Evolutionary conservation across 2,888 invertebrate species (phyloP), one percentile per base, ranked within the genome.

Genomic region (Agrotis puta): DNA sequence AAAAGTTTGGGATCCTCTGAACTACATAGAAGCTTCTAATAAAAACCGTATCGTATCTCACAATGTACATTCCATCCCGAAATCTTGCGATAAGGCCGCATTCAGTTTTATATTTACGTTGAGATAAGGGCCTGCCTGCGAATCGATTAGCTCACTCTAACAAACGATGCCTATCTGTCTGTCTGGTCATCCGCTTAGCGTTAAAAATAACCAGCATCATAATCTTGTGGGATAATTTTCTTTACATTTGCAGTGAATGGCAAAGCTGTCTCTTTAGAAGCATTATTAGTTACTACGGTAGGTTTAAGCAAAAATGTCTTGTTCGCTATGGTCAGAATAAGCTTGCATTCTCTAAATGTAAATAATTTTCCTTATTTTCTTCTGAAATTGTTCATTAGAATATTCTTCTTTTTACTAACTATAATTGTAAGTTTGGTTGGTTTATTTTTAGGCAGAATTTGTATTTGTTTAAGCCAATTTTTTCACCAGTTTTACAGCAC

Each of bases 21-120:
- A 61, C 56, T 48, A 63, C 14, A 63, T 65, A 50, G 33, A 62
- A 63, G 54, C 50, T 65, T 75, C 33, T 56, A 33, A 57, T 45
- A 69, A 63, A 74, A 84, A 69, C 64, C 77, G 70, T 88, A 84
- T 79, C 70, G 82, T 58, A 51, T 71, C 56, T n/a, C 14, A 79
- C 87, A 88, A 83, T 79, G 90, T 58, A 70, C 80, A 87, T 88
- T 80, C 77, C 83, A 72, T 77, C 79, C 88, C 87, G 84, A 88
- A 88, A 84, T 83, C 88, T 86, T 75, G 64, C 85, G 92, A 93
- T 93, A 93, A 91, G 88, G 74, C 79, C 80, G 88, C 91, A 88
- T 91, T 92, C 90, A 90, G 89, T 92, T 92, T 92, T 92, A 93
- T 93, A 92, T 84, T 85, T 83, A 87, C 88, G 82, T 83, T 77